phyloP scores from a whole-genome alignment of 2,888 invertebrate species.

The Nephrotoma appendiculata region DNA sequence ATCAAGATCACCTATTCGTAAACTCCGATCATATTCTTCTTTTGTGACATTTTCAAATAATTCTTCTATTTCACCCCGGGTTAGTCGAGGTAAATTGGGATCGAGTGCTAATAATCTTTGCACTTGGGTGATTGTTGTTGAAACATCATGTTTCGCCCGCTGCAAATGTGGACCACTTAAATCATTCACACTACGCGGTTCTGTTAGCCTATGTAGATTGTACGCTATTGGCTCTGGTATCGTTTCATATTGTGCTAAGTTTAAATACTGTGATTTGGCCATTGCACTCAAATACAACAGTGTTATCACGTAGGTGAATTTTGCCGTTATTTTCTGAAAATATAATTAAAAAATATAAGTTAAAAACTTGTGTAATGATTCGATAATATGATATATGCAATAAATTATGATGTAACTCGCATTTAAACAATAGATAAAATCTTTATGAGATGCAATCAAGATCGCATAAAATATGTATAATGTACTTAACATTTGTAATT shows the following conservation, averaged over 20 bases:
- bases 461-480: neutral
- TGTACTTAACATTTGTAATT: neutral
- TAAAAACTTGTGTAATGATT: neutral
- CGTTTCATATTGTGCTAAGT: neutral
- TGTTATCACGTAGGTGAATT: neutral
- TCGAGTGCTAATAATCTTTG: constrained; percentile 28
- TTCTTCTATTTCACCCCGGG: constrained; percentile 32
- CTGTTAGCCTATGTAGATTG: neutral
- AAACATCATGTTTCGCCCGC: constrained; percentile 18
- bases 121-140: constrained; percentile 30
- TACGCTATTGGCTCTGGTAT: constrained; percentile 2
- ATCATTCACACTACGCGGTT: neutral
- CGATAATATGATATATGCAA: no score
- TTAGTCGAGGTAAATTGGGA: constrained; percentile 27
- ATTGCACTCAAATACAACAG: neutral
- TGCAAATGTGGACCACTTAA: neutral
- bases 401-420: neutral
- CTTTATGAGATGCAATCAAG: neutral
- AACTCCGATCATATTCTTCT: constrained; percentile 30
- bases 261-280: neutral
- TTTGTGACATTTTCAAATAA: constrained; percentile 32
- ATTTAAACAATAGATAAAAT: neutral
- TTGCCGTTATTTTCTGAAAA: neutral
- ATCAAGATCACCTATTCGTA: constrained; percentile 26
- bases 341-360: neutral